These are phyloP conservation scores for Teleogryllus oceanicus DNA, from an alignment of 2,888 invertebrate species.

Conservation along the genomic window DNA sequence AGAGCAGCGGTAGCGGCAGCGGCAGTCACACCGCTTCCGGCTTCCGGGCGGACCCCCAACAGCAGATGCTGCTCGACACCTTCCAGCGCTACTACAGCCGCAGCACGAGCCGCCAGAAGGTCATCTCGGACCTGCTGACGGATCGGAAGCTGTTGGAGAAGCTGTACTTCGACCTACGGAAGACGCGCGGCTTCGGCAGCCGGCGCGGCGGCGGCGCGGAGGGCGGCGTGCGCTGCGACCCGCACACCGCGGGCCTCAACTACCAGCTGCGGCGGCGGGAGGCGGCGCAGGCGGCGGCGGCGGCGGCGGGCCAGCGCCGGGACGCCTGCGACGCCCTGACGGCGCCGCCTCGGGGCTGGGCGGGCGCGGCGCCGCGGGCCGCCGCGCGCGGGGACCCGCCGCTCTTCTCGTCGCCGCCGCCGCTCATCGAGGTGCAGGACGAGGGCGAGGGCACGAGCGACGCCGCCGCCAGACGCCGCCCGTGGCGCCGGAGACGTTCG, in stretches of 20 bases:
- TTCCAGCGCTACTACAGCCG: constrained; percentile 65
- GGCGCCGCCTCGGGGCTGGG: constrained; percentile 29
- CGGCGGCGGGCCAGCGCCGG: constrained; percentile 37
- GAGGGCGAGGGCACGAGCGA: constrained; percentile 56
- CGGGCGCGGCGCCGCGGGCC: constrained; percentile 23
- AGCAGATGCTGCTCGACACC: constrained; percentile 62
- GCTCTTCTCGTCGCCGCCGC: constrained; percentile 55
- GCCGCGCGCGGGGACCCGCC: constrained; percentile 22
- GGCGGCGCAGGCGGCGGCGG: constrained; percentile 23
- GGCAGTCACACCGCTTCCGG: neutral
- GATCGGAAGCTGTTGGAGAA: constrained; percentile 70
- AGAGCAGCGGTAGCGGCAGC: neutral
- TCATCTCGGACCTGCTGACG: constrained; percentile 68
- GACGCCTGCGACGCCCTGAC: constrained; percentile 39
- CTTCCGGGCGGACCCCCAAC: constrained; percentile 55
- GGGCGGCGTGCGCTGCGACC: neutral
- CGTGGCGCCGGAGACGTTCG: constrained; percentile 56
- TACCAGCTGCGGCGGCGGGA: constrained; percentile 46
- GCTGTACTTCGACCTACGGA: constrained; percentile 68
- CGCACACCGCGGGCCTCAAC: constrained; percentile 37
- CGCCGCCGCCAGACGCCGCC: constrained; percentile 60
- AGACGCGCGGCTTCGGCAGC: constrained; percentile 58
- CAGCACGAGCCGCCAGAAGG: constrained; percentile 62
- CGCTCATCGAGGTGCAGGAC: constrained; percentile 63
- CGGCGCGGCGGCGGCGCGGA: constrained; percentile 41